Percentiles rank a stretch among this genome's conserved stretches.
phyloP scores from a whole-genome alignment of 2,888 invertebrate genomes.

The Lissonota sp. region DNA sequence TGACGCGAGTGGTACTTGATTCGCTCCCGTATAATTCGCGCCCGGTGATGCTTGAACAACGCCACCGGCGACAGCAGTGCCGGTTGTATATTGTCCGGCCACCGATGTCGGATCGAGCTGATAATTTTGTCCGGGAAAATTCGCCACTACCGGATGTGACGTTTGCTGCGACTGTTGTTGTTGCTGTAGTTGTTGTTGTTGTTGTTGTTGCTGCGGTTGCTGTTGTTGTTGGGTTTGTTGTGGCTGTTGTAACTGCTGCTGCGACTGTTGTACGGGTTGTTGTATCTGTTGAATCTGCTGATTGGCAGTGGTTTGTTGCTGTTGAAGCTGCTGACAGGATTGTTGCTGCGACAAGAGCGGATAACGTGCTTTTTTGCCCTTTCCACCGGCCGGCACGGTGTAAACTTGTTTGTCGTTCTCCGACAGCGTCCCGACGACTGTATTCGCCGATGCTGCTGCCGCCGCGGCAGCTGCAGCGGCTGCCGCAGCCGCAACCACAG shows the following conservation, averaged over 20 bases:
- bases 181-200: slow-evolving; percentile 64
- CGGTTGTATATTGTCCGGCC: slow-evolving; percentile 64
- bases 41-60: slow-evolving; percentile 70
- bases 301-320: slow-evolving; percentile 65
- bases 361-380: slow-evolving; percentile 83
- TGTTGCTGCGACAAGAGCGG: slow-evolving; percentile 77
- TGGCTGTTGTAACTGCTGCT: slow-evolving; percentile 72
- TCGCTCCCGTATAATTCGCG: slow-evolving; percentile 69
- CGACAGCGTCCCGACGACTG: slow-evolving; percentile 10
- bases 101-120: slow-evolving; percentile 85
- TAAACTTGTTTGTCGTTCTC: slow-evolving; percentile 80
- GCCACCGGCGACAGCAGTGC: slow-evolving; percentile 41
- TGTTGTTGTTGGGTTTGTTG: slow-evolving; percentile 66
- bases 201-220: slow-evolving; percentile 61
- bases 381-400: slow-evolving; percentile 77
- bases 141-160: slow-evolving; percentile 65
- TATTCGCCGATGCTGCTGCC: slow-evolving; percentile 66
- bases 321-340: slow-evolving; percentile 65
- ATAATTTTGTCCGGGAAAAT: slow-evolving; percentile 84
- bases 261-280: slow-evolving; percentile 74
- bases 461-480: slow-evolving; percentile 71
- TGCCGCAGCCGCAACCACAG: slow-evolving; percentile 74
- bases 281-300: slow-evolving; percentile 69
- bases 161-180: slow-evolving; percentile 66
- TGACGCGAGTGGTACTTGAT: slow-evolving; percentile 84